These are phyloP conservation scores for Machaerirhynchus nigripectus DNA, from an alignment of 2,113 vertebrate genomes.

Conservation along the genomic window DNA sequence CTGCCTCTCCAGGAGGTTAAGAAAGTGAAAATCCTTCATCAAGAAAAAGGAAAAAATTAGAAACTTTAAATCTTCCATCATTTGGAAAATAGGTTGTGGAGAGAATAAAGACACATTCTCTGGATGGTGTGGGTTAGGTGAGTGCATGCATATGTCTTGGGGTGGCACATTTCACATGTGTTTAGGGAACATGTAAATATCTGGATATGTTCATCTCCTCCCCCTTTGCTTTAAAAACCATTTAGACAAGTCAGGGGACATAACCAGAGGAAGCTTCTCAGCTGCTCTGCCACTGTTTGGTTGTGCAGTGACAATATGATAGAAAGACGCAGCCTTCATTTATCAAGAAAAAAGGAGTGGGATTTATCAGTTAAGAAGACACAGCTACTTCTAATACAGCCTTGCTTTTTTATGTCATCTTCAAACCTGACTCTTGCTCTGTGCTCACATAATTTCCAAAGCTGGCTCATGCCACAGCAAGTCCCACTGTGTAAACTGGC, in stretches of 20 bases:
- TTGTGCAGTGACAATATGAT: not conserved
- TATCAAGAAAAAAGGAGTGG: not conserved
- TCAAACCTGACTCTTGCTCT: not conserved
- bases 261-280: not conserved
- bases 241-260: not conserved
- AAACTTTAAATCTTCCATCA: constrained; percentile 46
- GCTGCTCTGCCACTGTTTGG: not conserved
- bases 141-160: not conserved
- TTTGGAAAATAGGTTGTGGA: not conserved
- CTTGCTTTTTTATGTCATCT: not conserved
- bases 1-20: not conserved
- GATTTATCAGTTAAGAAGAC: not conserved
- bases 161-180: accelerated
- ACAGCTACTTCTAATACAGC: not conserved
- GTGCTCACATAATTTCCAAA: not conserved
- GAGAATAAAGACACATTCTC: not conserved
- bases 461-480: not conserved
- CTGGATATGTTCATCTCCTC: not conserved
- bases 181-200: not conserved
- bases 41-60: constrained; percentile 20
- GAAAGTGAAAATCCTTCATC: constrained; percentile 38
- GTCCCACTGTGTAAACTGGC: not conserved
- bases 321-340: not conserved
- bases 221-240: not conserved
- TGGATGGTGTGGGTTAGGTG: not conserved